These are phyloP conservation scores for Mallotus villosus DNA, from an alignment of 2,797 vertebrate species.

Conservation along the genomic window DNA sequence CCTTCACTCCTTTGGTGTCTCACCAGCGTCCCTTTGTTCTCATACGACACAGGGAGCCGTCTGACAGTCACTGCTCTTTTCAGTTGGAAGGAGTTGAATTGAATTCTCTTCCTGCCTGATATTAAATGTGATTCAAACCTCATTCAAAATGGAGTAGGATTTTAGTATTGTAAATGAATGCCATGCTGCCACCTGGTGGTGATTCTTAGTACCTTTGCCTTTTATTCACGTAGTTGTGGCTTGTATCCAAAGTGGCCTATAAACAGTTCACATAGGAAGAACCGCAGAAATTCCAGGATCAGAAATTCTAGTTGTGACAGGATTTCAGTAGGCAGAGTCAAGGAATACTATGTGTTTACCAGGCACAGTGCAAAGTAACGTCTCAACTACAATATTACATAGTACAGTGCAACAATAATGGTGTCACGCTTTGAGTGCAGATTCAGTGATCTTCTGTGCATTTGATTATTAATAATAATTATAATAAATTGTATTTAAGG, in stretches of 20 bases:
- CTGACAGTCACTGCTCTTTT: constrained; percentile 5
- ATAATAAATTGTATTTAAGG: too few species aligned
- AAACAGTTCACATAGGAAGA: background rate
- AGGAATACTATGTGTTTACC: too few species aligned
- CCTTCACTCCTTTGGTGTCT: background rate
- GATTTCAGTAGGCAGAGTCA: too few species aligned
- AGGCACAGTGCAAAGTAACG: too few species aligned
- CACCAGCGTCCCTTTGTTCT: constrained; percentile 16
- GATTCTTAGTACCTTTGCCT: background rate
- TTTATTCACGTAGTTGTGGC: background rate
- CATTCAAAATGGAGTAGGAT: constrained; percentile 71
- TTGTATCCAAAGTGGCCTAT: background rate
- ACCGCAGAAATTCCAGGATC: background rate
- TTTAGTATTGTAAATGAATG: constrained; percentile 31
- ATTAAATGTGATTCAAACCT: constrained; percentile 23
- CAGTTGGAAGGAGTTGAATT: constrained; percentile 40
- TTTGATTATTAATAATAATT: too few species aligned
- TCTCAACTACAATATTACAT: too few species aligned
- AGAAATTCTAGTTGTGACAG: too few species aligned
- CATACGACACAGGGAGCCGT: background rate
- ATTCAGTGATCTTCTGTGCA: too few species aligned
- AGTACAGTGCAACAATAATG: too few species aligned
- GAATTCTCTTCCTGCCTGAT: constrained; percentile 30
- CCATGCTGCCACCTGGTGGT: constrained; percentile 71
- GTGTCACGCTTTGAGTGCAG: too few species aligned